These are phyloP conservation scores for Drosophila histrio DNA, from an alignment of 2,888 invertebrate genomes.

Conservation along the genomic window DNA sequence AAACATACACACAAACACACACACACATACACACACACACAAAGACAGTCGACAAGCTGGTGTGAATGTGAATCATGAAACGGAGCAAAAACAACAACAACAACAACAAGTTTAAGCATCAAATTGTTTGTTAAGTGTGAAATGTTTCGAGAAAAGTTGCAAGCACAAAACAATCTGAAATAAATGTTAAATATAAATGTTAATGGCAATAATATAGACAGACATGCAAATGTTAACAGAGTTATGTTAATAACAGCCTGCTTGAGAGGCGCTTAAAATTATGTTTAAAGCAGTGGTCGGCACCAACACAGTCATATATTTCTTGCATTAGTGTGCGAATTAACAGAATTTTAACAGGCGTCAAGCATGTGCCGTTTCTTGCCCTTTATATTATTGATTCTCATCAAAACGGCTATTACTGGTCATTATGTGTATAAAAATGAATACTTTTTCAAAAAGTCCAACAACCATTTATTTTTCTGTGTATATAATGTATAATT, in stretches of 20 bases:
- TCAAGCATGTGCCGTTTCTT: no score
- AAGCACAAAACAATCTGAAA: neutral
- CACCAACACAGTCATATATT: no score
- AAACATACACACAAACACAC: slow-evolving; percentile 5
- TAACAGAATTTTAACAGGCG: no score
- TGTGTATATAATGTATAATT: no score
- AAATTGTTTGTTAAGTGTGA: slow-evolving; percentile 23
- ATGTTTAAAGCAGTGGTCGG: no score
- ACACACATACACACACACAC: neutral
- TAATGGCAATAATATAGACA: neutral
- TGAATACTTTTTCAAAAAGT: no score
- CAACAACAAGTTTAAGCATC: slow-evolving; percentile 22
- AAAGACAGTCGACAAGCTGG: neutral
- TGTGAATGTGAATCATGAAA: slow-evolving; percentile 53
- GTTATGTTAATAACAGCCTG: neutral
- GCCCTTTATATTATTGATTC: no score
- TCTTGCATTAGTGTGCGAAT: no score
- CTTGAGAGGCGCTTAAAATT: neutral
- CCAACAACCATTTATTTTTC: no score
- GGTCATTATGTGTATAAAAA: no score
- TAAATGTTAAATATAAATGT: neutral
- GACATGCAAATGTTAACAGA: neutral
- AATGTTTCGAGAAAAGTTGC: slow-evolving; percentile 27
- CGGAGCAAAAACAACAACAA: slow-evolving; percentile 11
- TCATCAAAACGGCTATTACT: no score